Conservation (phyloP, 2,888 invertebrate genomes). For the Eueremaeus valkanovi region DNA sequence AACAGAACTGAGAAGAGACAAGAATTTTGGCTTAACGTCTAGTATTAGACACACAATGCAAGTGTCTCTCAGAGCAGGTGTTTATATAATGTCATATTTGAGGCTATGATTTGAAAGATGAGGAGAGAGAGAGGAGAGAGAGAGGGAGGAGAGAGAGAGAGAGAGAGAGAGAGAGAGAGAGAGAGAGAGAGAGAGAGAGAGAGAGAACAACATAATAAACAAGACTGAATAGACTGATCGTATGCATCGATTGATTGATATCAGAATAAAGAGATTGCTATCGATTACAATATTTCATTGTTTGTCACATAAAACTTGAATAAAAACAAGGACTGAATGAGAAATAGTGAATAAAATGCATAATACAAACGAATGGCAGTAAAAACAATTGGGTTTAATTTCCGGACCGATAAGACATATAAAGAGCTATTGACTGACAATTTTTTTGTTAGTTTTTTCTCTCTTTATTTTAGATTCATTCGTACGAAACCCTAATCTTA, state of each 20-base stretch:
- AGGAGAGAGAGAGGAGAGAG: background rate
- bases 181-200: too few relatives aligned
- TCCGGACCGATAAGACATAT: background rate
- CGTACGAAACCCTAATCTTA: background rate
- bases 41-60: too few relatives aligned
- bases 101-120: background rate
- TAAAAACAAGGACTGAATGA: too few relatives aligned
- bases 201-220: background rate
- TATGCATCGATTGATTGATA: background rate
- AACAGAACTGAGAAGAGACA: too few relatives aligned
- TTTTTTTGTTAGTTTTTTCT: background rate
- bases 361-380: background rate
- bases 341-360: background rate
- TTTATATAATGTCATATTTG: background rate
- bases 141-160: too few relatives aligned
- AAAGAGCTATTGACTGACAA: background rate
- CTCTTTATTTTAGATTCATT: background rate
- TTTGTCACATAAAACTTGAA: too few relatives aligned
- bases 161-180: too few relatives aligned
- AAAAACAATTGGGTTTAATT: background rate
- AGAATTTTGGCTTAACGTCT: too few relatives aligned
- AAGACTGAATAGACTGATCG: background rate
- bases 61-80: background rate
- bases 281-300: too few relatives aligned
- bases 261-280: too few relatives aligned